Evolutionary conservation across 2,888 invertebrate genomes (phyloP).

Genomic region (Andrena haemorrhoa): DNA sequence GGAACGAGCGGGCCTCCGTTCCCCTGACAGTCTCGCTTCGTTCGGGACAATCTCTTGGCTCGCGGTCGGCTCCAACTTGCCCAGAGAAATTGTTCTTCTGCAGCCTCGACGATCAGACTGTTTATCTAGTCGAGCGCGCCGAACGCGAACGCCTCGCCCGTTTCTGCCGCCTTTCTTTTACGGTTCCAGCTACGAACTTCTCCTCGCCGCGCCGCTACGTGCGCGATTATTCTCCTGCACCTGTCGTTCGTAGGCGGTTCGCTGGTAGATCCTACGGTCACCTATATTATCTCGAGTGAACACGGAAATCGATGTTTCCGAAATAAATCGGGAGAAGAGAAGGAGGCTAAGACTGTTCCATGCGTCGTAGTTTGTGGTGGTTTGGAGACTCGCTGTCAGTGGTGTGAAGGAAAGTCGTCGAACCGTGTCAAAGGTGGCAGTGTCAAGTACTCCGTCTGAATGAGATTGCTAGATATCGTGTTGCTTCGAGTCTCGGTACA

Average conservation of each 20-base stretch:
- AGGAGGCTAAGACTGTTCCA: no score
- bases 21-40: conserved; percentile 60
- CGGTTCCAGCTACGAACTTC: not conserved
- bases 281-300: not conserved
- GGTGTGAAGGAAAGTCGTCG: conserved; percentile 6
- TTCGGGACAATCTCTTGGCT: conserved; percentile 67
- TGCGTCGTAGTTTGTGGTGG: no score
- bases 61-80: conserved; percentile 49
- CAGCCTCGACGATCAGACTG: conserved; percentile 57
- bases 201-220: not conserved
- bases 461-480: conserved; percentile 48
- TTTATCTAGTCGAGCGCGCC: conserved; percentile 66
- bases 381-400: not conserved
- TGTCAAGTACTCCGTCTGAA: conserved; percentile 50
- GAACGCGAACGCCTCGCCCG: conserved; percentile 61
- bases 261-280: not conserved
- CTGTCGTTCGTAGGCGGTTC: conserved; percentile 15
- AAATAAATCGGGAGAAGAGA: not conserved
- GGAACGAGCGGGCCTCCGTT: conserved; percentile 51
- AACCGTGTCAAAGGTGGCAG: conserved; percentile 30
- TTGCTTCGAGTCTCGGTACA: conserved; percentile 19
- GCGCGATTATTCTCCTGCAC: conserved; percentile 35
- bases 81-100: conserved; percentile 71
- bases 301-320: not conserved
- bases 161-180: conserved; percentile 45